These are phyloP conservation scores for Syngnathoides biaculeatus DNA, from an alignment of 2,113 vertebrate genomes.

Conservation along the genomic window DNA sequence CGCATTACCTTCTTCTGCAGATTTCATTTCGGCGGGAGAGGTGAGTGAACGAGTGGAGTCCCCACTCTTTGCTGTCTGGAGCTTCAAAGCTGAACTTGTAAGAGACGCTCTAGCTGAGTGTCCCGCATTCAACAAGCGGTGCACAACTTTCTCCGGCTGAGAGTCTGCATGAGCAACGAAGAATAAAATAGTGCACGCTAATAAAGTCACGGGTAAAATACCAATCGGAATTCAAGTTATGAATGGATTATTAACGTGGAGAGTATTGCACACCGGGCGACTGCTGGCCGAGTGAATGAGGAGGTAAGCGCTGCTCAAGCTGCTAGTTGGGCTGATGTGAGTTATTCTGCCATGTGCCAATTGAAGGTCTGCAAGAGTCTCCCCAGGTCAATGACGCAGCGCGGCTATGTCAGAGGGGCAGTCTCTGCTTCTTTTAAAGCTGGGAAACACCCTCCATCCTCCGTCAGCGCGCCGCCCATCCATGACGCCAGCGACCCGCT, in stretches of 20 bases:
- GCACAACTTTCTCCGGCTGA: constrained; percentile 44
- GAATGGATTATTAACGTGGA: neutral
- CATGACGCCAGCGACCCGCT: constrained; percentile 74
- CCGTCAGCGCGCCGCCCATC: constrained; percentile 76
- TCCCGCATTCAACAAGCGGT: constrained; percentile 77
- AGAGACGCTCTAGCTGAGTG: constrained; percentile 58
- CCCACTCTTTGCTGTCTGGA: constrained; percentile 69
- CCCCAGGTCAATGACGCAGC: constrained; percentile 81
- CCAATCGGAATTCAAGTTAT: constrained; percentile 7
- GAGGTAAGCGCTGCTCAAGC: constrained; percentile 19
- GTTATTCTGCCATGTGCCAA: constrained; percentile 36
- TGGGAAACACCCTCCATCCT: constrained; percentile 85
- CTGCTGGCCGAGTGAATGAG: neutral
- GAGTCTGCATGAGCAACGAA: constrained; percentile 6
- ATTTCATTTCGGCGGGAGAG: constrained; percentile 81
- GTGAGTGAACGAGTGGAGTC: constrained; percentile 59
- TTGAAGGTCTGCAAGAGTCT: constrained; percentile 65
- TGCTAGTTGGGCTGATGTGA: constrained; percentile 38
- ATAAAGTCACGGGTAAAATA: neutral
- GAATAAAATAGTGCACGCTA: neutral
- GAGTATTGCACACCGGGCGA: constrained; percentile 8
- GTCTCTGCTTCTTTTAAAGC: constrained; percentile 87
- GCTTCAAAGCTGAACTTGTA: constrained; percentile 79
- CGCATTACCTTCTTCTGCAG: constrained; percentile 89
- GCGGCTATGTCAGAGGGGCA: constrained; percentile 70